Base-by-base conservation (phyloP, 2,888 invertebrate genomes). In the Amphimallon solstitiale region DNA sequence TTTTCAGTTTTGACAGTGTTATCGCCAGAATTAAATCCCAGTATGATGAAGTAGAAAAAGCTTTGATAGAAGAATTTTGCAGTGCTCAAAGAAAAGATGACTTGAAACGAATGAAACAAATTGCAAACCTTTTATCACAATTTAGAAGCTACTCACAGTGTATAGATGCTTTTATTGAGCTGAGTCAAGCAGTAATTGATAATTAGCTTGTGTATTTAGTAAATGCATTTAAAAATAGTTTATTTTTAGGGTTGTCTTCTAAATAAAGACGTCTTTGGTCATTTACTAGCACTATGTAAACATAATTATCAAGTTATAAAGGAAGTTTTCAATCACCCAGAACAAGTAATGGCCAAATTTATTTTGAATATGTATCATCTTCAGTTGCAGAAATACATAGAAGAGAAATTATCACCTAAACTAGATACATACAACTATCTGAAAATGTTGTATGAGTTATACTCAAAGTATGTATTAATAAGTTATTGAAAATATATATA, bases 261-360 rank as follows among this genome's bases (percentile, higher is more conserved):
- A 4, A 92, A 92, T 17, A 92, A 92, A 79, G 96, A 97, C 80
- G 92, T 98, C 63, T 98, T 97, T 83, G 89, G 89, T 56, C 92
- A 97, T 67, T 92, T 98, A 9, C 85, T 96, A 46, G 94, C 94
- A 0, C 85, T 98, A 73, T 98, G 97, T 82, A 91, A 91, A 74
- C 92, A 91, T 78, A 96, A 94, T 83, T 88, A 94, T 81, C 87
- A 90, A 75, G 87, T 92, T 69, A 93, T 95, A 69, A 90, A 90
- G 77, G 91, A 92, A 77, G 97, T 99, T 1, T 99, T 99, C 80
- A 91, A 91, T 4, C 96, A 95, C 82, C 96, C 97, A 0, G 95
- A 97, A 72, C 94, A 95, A 85, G 97, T 99, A 6, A 97, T 98
- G 95, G 93, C 95, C 66, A 98, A 98, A 85, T 96, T 98, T 82